These are phyloP conservation scores for Dendroctonus ponderosae DNA, from an alignment of 1,140 invertebrate genomes.

Conservation along the genomic window DNA sequence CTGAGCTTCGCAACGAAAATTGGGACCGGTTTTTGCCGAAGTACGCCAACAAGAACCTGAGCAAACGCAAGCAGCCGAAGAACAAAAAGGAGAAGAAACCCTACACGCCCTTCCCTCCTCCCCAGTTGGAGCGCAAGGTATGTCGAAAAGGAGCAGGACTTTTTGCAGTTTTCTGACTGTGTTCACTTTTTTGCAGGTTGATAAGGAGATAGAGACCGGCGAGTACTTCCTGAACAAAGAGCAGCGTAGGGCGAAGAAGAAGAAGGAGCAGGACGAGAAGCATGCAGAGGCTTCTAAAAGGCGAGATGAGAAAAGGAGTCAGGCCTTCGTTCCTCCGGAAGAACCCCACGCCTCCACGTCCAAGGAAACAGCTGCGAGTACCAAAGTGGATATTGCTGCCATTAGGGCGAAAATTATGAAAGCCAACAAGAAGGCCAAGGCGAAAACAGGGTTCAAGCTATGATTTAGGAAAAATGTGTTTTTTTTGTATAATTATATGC, in stretches of 20 bases:
- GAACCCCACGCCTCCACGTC: constrained; percentile 40
- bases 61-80: constrained; percentile 81
- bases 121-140: constrained; percentile 83
- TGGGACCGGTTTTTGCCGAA: constrained; percentile 98
- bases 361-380: constrained; percentile 39
- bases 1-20: constrained; percentile 87
- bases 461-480: constrained; percentile 4
- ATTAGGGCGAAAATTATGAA: constrained; percentile 75
- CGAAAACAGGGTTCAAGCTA: constrained; percentile 17
- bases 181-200: constrained; percentile 57
- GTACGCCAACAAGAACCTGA: constrained; percentile 90
- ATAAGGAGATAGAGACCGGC: constrained; percentile 89
- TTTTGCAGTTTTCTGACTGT: constrained; percentile 12
- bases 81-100: constrained; percentile 85
- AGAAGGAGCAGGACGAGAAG: constrained; percentile 74
- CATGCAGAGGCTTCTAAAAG: constrained; percentile 68
- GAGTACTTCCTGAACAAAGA: constrained; percentile 94
- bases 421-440: constrained; percentile 49
- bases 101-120: constrained; percentile 97
- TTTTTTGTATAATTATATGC: neutral
- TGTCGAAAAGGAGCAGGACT: constrained; percentile 1
- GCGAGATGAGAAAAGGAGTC: constrained; percentile 72
- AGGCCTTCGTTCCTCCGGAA: constrained; percentile 85
- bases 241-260: constrained; percentile 70
- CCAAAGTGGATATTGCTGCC: constrained; percentile 61